These are phyloP conservation scores for Pseudochromis fuscus DNA, from an alignment of 2,797 vertebrate species.

Conservation along the genomic window DNA sequence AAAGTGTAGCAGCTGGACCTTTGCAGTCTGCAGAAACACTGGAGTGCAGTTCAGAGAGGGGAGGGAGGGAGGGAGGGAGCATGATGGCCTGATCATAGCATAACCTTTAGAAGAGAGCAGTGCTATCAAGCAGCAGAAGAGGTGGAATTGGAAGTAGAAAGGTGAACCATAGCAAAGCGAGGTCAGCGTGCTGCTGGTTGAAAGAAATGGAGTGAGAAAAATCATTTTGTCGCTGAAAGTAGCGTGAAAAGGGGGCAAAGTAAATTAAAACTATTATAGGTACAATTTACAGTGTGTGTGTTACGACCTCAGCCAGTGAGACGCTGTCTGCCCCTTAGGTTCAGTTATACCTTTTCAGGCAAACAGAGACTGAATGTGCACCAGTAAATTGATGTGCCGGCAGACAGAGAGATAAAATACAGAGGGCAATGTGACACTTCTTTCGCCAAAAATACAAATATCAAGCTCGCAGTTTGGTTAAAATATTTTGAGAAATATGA, in stretches of 20 bases:
- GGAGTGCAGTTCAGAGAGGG: conserved; percentile 5
- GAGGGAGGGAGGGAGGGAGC: neutral
- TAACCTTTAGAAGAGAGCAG: conserved; percentile 50
- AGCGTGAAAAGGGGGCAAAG: conserved; percentile 14
- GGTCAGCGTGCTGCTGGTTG: conserved; percentile 29
- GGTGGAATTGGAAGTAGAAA: conserved; percentile 28
- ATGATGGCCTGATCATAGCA: conserved; percentile 12
- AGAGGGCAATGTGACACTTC: neutral
- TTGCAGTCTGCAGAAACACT: conserved; percentile 5
- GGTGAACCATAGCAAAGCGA: neutral
- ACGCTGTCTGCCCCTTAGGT: conserved; percentile 16
- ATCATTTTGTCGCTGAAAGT: conserved; percentile 3
- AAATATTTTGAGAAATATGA: neutral
- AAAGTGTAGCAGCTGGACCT: neutral
- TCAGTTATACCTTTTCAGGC: conserved; percentile 25
- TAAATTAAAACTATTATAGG: conserved; percentile 15
- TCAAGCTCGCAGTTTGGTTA: neutral
- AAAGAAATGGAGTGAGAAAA: conserved; percentile 22
- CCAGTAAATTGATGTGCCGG: conserved; percentile 21
- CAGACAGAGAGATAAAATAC: conserved; percentile 1
- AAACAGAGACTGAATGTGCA: conserved; percentile 15
- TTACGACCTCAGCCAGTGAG: conserved; percentile 11
- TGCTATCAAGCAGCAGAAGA: conserved; percentile 27
- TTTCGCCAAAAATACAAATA: neutral
- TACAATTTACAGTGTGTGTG: conserved; percentile 3